phyloP scores from a whole-genome alignment of 2,113 vertebrate species.

The Upupa epops region DNA sequence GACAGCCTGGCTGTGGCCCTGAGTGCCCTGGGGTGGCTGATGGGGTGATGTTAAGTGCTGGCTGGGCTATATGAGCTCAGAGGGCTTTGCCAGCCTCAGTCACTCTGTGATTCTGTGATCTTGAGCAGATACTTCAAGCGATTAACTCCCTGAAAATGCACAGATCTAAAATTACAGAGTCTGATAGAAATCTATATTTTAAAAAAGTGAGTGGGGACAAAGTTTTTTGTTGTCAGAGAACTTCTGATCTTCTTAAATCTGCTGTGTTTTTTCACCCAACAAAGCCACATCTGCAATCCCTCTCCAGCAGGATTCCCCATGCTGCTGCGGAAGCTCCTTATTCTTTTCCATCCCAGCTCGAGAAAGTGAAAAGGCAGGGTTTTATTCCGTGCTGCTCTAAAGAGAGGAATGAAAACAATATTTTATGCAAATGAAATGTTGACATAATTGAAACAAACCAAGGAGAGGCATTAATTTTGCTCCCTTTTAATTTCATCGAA shows the following conservation, averaged over 20 bases:
- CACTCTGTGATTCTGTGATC: not conserved
- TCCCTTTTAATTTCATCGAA: constrained; percentile 31
- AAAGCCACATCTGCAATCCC: not conserved
- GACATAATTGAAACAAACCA: constrained; percentile 56
- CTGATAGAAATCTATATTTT: too few species aligned
- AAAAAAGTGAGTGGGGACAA: not conserved
- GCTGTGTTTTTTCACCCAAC: not conserved
- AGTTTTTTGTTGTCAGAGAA: not conserved
- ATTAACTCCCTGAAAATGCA: not conserved
- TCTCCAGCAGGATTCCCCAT: not conserved
- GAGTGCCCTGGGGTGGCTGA: too few species aligned
- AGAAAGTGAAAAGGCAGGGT: constrained; percentile 38
- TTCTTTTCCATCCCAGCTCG: not conserved
- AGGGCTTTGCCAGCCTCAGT: too few species aligned
- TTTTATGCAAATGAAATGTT: constrained; percentile 57
- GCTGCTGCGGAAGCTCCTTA: not conserved
- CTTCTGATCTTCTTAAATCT: not conserved
- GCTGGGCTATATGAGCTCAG: too few species aligned
- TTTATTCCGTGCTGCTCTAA: not conserved
- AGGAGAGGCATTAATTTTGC: constrained; percentile 33
- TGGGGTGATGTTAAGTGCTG: too few species aligned
- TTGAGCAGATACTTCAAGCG: not conserved
- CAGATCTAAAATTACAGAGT: not conserved
- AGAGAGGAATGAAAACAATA: constrained; percentile 48
- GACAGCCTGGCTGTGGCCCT: too few species aligned